Base-by-base conservation (phyloP, 2,797 vertebrate species). In the Remorina albescens region DNA sequence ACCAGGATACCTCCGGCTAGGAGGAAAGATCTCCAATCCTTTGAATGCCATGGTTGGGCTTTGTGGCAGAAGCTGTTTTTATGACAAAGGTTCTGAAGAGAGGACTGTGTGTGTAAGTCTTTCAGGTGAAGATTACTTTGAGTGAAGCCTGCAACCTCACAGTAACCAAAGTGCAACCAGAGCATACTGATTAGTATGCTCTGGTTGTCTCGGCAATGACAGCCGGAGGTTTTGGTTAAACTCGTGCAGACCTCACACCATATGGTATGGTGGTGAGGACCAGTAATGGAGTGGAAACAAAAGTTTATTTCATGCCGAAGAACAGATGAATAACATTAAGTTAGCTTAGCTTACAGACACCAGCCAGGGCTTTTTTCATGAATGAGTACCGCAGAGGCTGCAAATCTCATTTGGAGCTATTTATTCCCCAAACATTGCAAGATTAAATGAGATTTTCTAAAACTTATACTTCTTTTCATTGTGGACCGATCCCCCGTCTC, bases 111-210 rank as follows among this genome's bases (percentile, higher is more conserved):
- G 49, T 78, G 37, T 39, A 84, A 60, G 28, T 21, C 66, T 87
- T 89, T 88, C 44, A 85, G 71, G 57, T 74, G 60, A 78, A 73
- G 63, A 72, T 80, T 50, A 67, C 32, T 36, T 59, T 71, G 65
- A 54, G 23, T 67, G 54, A 87, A 86, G 76, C 63, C 51, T 72
- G 62, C 41, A 64, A 85, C 79, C 72, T 74, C 79, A 68, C 51
- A 70, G 78, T 79, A 78, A 86, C 80, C 72, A 67, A 68, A 76
- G 54, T 32, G 70, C 67, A 65, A 64, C 67, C 81, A 56, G 73
- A 80, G 49, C 56, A 18, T 61, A 12, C 39, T 83, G 76, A 86
- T 90, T 88, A 86, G 67, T 85, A 41, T 36, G 51, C n/a, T n/a
- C n/a, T n/a, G n/a, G n/a, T n/a, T n/a, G n/a, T n/a, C n/a, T n/a